Conservation (phyloP, 2,888 invertebrate species). For the Tortricodes alternella region DNA sequence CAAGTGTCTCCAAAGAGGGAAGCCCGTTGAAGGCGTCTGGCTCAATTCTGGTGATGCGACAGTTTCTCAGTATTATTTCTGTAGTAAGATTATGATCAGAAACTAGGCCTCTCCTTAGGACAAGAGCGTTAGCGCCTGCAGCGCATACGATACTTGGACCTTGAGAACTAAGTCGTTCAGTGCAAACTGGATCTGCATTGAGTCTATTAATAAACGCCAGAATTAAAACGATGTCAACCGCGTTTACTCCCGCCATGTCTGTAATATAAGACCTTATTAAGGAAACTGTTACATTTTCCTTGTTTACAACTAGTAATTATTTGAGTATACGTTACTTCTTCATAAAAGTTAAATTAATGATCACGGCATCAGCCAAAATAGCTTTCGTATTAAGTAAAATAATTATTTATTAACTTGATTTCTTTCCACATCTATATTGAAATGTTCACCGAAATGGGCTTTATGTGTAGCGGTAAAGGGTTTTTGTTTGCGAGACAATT, state of each 20-base stretch:
- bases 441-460: too few species aligned
- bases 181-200: slow-evolving; percentile 3
- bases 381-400: too few species aligned
- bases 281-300: slow-evolving; percentile 11
- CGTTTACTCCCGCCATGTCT: slow-evolving; percentile 12
- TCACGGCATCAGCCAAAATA: too few species aligned
- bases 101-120: slow-evolving; percentile 11
- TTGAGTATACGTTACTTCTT: too few species aligned
- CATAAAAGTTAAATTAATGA: too few species aligned
- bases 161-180: neutral
- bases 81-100: slow-evolving; percentile 3
- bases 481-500: too few species aligned
- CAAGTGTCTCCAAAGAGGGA: slow-evolving; percentile 17
- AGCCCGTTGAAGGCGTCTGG: slow-evolving; percentile 1
- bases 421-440: too few species aligned
- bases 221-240: neutral
- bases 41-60: slow-evolving; percentile 9
- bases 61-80: slow-evolving; percentile 14
- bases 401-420: too few species aligned
- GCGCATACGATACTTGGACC: slow-evolving; percentile 9
- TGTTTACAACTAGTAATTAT: slow-evolving; percentile 3
- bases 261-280: neutral
- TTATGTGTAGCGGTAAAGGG: too few species aligned
- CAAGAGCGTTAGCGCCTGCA: neutral
- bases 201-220: neutral